These are phyloP conservation scores for Dicycla oo DNA, from an alignment of 2,888 invertebrate genomes.

Conservation along the genomic window DNA sequence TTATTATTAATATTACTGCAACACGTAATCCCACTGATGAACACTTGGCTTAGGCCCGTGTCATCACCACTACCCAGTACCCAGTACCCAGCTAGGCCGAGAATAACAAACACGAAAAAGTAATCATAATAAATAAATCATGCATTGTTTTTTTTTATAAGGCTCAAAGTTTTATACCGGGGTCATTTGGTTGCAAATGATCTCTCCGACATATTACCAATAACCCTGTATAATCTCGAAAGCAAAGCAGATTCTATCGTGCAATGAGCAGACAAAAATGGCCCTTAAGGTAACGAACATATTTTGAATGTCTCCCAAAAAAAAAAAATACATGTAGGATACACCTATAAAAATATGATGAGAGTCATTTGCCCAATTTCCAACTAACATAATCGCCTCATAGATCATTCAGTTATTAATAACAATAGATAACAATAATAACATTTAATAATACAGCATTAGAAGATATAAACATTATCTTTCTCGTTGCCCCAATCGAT, in stretches of 20 bases:
- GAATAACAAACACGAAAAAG: too few species aligned
- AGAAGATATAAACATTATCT: conserved; percentile 11
- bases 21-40: too few species aligned
- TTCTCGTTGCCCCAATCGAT: conserved; percentile 23
- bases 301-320: neutral
- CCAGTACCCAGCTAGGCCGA: too few species aligned
- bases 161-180: too few species aligned
- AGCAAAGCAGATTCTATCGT: neutral
- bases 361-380: neutral
- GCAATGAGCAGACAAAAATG: neutral
- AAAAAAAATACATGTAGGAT: too few species aligned
- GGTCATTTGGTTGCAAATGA: too few species aligned
- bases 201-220: too few species aligned
- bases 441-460: conserved; percentile 25
- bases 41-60: too few species aligned
- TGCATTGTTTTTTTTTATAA: too few species aligned
- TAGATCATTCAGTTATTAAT: conserved; percentile 6
- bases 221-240: neutral
- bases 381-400: neutral
- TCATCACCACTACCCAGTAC: too few species aligned
- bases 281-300: neutral
- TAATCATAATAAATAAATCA: too few species aligned
- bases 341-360: neutral
- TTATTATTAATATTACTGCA: too few species aligned
- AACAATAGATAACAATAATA: conserved; percentile 16